Conservation (phyloP, 2,113 vertebrate genomes). For the Microtus pennsylvanicus region DNA sequence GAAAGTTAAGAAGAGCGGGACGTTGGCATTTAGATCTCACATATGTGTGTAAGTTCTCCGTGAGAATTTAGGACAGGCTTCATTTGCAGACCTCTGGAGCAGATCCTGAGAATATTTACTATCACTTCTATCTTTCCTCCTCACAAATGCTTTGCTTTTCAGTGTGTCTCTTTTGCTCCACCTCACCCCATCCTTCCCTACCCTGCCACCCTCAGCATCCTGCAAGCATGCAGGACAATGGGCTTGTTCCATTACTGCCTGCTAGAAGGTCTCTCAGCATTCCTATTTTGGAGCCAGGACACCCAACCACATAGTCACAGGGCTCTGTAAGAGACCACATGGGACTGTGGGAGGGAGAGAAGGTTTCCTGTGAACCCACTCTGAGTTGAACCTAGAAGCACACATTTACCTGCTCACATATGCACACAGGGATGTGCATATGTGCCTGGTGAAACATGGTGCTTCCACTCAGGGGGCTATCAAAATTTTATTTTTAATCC, state of each 20-base stretch:
- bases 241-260: too few species aligned
- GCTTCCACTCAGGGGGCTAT: neutral
- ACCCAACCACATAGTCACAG: neutral
- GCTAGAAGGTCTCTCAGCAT: neutral
- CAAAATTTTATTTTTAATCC: neutral
- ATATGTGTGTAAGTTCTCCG: neutral
- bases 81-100: neutral
- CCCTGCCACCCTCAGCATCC: neutral
- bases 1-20: neutral
- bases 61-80: neutral
- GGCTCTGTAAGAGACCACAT: neutral
- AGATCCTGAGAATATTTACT: neutral
- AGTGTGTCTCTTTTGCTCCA: neutral
- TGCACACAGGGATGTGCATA: neutral
- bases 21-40: neutral
- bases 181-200: neutral
- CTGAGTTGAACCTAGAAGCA: neutral
- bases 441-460: neutral
- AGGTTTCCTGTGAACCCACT: neutral
- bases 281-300: neutral
- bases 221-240: neutral
- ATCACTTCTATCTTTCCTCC: neutral
- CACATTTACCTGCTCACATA: neutral
- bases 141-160: neutral
- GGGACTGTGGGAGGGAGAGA: neutral